Evolutionary conservation across 2,888 invertebrate species (phyloP).

Genomic region (Melipona bicolor): DNA sequence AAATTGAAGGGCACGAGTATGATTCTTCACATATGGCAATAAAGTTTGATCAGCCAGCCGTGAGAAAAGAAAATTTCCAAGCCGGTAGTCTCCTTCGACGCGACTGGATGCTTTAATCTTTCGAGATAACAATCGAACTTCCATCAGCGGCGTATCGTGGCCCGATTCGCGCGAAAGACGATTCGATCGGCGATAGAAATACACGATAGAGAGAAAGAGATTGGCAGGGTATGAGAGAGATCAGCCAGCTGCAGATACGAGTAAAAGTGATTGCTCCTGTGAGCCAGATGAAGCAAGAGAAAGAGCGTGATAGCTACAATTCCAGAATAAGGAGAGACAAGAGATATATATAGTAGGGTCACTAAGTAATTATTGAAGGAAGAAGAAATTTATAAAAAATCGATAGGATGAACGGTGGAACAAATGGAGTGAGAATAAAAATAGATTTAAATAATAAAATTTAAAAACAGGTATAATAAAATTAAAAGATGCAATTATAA

Average conservation of each 20-base stretch:
- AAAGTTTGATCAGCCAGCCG: conserved; percentile 17
- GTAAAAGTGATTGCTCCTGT: conserved; percentile 37
- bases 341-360: background rate
- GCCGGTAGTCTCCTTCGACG: conserved; percentile 18
- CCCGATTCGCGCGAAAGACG: conserved; percentile 54
- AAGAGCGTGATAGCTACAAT: background rate
- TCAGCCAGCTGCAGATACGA: conserved; percentile 17
- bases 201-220: conserved; percentile 21
- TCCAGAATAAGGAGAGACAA: background rate
- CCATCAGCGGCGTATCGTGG: conserved; percentile 28
- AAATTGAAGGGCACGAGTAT: conserved; percentile 2
- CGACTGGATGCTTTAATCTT: conserved; percentile 40
- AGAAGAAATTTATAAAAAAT: too few relatives aligned
- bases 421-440: background rate
- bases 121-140: conserved; percentile 50
- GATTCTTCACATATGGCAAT: conserved; percentile 5
- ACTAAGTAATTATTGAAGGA: background rate
- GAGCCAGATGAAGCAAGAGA: conserved; percentile 5
- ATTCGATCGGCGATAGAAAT: conserved; percentile 51
- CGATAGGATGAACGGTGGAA: background rate
- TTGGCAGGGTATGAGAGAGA: conserved; percentile 19
- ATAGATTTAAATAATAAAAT: background rate
- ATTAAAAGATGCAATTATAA: too few relatives aligned
- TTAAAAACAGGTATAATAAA: too few relatives aligned
- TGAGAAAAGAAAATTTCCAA: conserved; percentile 30